Evolutionary conservation across 2,888 invertebrate genomes (phyloP).

Genomic region (Euplagia quadripunctaria): DNA sequence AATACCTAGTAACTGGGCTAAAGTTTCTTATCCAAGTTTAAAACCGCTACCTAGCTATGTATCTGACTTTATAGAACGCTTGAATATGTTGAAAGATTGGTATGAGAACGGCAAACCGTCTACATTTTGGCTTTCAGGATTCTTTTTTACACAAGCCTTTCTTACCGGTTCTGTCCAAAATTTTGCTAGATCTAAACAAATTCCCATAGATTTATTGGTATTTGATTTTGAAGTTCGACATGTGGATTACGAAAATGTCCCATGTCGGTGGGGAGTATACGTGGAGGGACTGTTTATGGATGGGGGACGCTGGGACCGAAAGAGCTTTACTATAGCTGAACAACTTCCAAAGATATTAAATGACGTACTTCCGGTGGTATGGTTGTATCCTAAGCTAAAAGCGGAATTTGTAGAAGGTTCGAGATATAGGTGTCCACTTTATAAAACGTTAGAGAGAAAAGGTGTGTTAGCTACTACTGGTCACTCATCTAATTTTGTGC

Average conservation of each 20-base stretch:
- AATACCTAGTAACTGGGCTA: slow-evolving; percentile 94
- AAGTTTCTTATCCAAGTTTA: slow-evolving; percentile 95
- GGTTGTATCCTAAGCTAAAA: slow-evolving; percentile 90
- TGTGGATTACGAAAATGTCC: slow-evolving; percentile 72
- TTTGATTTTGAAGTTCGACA: slow-evolving; percentile 91
- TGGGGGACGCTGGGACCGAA: slow-evolving; percentile 94
- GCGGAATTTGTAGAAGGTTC: slow-evolving; percentile 81
- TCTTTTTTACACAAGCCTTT: slow-evolving; percentile 97
- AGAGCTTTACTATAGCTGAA: slow-evolving; percentile 89
- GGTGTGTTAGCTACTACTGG: slow-evolving; percentile 94
- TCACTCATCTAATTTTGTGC: slow-evolving; percentile 94
- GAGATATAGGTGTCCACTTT: slow-evolving; percentile 92
- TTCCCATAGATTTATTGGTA: slow-evolving; percentile 94
- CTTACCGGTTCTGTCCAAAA: slow-evolving; percentile 97
- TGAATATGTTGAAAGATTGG: slow-evolving; percentile 92
- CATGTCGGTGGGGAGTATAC: slow-evolving; percentile 89
- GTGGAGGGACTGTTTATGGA: slow-evolving; percentile 93
- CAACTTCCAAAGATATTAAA: slow-evolving; percentile 93
- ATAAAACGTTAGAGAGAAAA: slow-evolving; percentile 93
- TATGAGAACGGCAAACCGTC: slow-evolving; percentile 91
- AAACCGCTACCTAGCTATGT: slow-evolving; percentile 95
- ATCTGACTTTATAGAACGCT: slow-evolving; percentile 92
- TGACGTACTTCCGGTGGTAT: slow-evolving; percentile 93
- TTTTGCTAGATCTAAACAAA: slow-evolving; percentile 94
- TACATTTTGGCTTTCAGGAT: slow-evolving; percentile 97